phyloP scores from a whole-genome alignment of 1,140 invertebrate species.

The Solen grandis region DNA sequence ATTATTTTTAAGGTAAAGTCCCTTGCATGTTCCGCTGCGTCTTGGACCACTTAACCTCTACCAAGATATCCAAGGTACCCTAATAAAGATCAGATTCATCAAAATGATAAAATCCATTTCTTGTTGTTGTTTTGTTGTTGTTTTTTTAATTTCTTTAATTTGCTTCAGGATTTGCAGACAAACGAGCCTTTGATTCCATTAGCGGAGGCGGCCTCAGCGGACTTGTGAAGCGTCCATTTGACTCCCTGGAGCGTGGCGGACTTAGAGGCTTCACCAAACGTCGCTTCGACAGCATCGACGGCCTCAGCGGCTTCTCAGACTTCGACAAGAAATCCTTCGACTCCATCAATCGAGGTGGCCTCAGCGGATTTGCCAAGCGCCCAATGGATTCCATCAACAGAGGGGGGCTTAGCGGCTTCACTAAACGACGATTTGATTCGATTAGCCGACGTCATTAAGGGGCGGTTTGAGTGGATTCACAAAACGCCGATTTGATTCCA shows the following conservation, averaged over 20 bases:
- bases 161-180: constrained; percentile 40
- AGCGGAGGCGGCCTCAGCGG: background rate
- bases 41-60: background rate
- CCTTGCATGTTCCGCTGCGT: background rate
- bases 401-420: constrained; percentile 31
- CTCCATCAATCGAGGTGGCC: constrained; percentile 16
- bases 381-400: constrained; percentile 48
- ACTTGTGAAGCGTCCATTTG: constrained; percentile 51
- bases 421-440: constrained; percentile 37
- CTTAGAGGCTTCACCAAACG: constrained; percentile 54
- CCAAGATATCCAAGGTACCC: background rate
- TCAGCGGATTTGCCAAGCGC: constrained; percentile 37
- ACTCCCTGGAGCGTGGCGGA: constrained; percentile 46
- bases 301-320: constrained; percentile 29
- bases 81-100: background rate
- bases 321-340: constrained; percentile 53
- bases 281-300: constrained; percentile 46
- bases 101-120: background rate
- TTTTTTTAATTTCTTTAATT: background rate
- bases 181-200: constrained; percentile 34
- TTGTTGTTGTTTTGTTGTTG: background rate
- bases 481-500: constrained; percentile 34
- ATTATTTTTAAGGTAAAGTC: background rate
- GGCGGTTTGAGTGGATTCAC: constrained; percentile 28
- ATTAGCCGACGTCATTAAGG: too few species aligned